These are phyloP conservation scores for Peromyscus aztecus DNA, from an alignment of 2,797 vertebrate genomes.

Conservation along the genomic window DNA sequence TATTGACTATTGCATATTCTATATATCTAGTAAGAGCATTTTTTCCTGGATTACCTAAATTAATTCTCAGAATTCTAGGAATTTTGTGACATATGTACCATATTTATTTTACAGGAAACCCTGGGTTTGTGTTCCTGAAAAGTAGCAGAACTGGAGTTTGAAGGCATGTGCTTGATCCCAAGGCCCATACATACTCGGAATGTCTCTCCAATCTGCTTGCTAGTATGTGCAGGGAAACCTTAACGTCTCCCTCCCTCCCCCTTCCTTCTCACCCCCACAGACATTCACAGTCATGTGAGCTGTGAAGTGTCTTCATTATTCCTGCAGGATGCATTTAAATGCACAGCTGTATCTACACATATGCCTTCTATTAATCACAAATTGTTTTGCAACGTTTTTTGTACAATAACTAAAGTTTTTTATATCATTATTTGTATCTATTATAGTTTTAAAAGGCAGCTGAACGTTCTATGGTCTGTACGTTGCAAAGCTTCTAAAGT, in stretches of 20 bases:
- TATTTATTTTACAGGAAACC: not conserved
- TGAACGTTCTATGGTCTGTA: not conserved
- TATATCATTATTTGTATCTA: not conserved
- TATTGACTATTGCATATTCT: not conserved
- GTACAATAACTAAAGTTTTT: not conserved
- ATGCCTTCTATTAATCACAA: not conserved
- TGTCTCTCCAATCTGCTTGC: not conserved
- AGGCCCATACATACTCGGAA: not conserved
- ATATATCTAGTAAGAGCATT: not conserved
- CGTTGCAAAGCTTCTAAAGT: not conserved
- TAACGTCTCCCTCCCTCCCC: not conserved
- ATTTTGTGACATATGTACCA: not conserved
- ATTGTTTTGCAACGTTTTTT: not conserved
- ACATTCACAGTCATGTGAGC: not conserved
- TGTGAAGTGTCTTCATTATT: not conserved
- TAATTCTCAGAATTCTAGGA: conserved; percentile 13
- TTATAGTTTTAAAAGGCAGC: not conserved
- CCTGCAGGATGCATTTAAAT: not conserved
- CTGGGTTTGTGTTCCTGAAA: not conserved
- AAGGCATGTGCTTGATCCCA: not conserved
- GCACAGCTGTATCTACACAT: too few relatives aligned
- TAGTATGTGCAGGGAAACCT: not conserved
- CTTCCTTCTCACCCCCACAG: not conserved
- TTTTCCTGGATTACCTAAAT: not conserved
- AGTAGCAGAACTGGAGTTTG: conserved; percentile 16